These are phyloP conservation scores for Cremastinae sp. DNA, from an alignment of 2,888 invertebrate genomes.

Conservation along the genomic window DNA sequence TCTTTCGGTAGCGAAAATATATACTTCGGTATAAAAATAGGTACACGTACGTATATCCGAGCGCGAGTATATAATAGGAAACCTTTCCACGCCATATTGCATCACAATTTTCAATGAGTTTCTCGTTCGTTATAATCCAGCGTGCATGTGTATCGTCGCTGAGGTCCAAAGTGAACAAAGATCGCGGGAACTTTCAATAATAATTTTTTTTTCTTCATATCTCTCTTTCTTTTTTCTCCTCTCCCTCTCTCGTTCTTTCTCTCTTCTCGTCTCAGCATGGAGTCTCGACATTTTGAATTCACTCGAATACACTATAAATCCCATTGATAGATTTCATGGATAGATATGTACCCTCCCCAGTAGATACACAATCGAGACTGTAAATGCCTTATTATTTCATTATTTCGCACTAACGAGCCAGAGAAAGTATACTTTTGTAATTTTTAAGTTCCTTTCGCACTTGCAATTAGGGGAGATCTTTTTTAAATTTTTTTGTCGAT, in stretches of 20 bases:
- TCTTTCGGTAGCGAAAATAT: slow-evolving; percentile 39
- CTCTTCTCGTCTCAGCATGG: slow-evolving; percentile 7
- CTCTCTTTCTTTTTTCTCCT: slow-evolving; percentile 6
- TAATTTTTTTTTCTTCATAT: slow-evolving; percentile 5
- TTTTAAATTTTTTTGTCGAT: not conserved
- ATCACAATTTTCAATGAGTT: slow-evolving; percentile 56
- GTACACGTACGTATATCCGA: too few relatives aligned
- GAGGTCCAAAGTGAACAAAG: slow-evolving; percentile 39
- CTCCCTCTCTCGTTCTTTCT: slow-evolving; percentile 8
- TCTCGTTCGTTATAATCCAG: slow-evolving; percentile 37
- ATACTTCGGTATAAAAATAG: slow-evolving; percentile 26
- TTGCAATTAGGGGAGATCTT: too few relatives aligned
- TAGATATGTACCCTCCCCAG: slow-evolving; percentile 2
- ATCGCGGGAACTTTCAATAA: slow-evolving; percentile 49
- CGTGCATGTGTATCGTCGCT: slow-evolving; percentile 5
- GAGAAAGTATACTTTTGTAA: slow-evolving; percentile 13
- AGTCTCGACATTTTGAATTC: slow-evolving; percentile 50
- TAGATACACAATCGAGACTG: slow-evolving; percentile 1
- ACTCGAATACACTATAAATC: slow-evolving; percentile 45
- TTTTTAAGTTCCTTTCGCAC: not conserved
- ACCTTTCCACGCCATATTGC: slow-evolving; percentile 58
- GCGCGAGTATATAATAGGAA: slow-evolving; percentile 38
- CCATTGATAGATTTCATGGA: slow-evolving; percentile 34
- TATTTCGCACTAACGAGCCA: slow-evolving; percentile 24
- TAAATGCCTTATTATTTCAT: slow-evolving; percentile 21